Evolutionary conservation across 2,888 invertebrate genomes (phyloP).

Genomic region (Lochmaea crataegi): DNA sequence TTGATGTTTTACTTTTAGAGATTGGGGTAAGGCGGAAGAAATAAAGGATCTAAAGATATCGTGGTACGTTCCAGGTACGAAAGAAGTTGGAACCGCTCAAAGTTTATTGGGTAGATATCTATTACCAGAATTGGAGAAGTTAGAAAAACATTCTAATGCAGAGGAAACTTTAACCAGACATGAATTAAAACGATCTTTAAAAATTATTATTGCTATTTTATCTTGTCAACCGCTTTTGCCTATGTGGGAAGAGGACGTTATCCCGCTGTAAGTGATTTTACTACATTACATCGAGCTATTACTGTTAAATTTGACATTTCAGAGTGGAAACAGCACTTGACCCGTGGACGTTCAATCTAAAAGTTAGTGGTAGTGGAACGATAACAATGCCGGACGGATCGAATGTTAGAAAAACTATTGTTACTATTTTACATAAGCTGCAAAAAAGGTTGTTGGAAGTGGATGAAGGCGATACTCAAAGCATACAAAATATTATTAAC

Average conservation of each 20-base stretch:
- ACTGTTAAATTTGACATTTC: constrained; percentile 48
- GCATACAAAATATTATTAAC: constrained; percentile 67
- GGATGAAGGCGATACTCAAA: constrained; percentile 84
- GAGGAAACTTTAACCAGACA: constrained; percentile 72
- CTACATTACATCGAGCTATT: constrained; percentile 13
- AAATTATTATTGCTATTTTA: constrained; percentile 74
- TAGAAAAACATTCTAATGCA: constrained; percentile 70
- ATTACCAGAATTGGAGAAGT: constrained; percentile 71
- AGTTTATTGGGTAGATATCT: constrained; percentile 75
- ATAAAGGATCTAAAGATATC: constrained; percentile 74
- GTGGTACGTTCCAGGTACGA: constrained; percentile 82
- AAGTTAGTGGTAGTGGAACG: constrained; percentile 62
- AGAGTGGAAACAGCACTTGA: constrained; percentile 72
- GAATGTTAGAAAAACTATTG: constrained; percentile 75
- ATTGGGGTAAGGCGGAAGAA: constrained; percentile 84
- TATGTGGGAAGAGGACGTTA: constrained; percentile 73
- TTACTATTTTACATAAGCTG: constrained; percentile 71
- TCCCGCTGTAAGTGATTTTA: constrained; percentile 67
- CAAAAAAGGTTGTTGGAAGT: constrained; percentile 74
- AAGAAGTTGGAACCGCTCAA: constrained; percentile 76
- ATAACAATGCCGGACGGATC: constrained; percentile 73
- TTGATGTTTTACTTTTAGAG: constrained; percentile 61
- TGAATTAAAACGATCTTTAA: constrained; percentile 75
- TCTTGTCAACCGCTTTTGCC: constrained; percentile 77
- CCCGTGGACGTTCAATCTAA: constrained; percentile 67